These are phyloP conservation scores for Lophotriccus pileatus DNA, from an alignment of 2,797 vertebrate genomes.

Conservation along the genomic window DNA sequence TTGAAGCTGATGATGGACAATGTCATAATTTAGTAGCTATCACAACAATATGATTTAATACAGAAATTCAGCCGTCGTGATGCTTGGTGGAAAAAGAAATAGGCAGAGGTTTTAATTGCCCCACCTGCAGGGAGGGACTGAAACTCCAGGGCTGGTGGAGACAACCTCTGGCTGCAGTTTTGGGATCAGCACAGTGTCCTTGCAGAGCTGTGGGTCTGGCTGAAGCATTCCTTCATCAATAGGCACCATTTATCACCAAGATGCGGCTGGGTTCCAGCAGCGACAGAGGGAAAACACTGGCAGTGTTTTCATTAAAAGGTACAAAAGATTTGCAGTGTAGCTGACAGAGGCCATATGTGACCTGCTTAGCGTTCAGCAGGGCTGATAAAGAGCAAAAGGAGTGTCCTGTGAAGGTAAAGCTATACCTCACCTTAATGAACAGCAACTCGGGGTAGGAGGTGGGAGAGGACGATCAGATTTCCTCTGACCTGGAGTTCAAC, in stretches of 20 bases:
- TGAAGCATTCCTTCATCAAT: conserved; percentile 39
- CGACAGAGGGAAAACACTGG: conserved; percentile 60
- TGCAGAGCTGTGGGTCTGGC: background rate
- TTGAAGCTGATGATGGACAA: background rate
- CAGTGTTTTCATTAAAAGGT: conserved; percentile 65
- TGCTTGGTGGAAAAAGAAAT: background rate
- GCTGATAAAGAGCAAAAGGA: conserved; percentile 62
- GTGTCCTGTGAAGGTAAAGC: conserved; percentile 64
- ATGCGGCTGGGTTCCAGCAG: conserved; percentile 46
- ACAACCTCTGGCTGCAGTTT: background rate
- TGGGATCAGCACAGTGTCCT: background rate
- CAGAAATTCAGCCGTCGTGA: background rate
- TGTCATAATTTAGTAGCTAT: background rate
- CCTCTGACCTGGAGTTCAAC: conserved; percentile 63
- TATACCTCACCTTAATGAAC: conserved; percentile 70
- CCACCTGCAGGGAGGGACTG: background rate
- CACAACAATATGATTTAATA: background rate
- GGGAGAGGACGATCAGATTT: conserved; percentile 60
- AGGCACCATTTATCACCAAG: conserved; percentile 57
- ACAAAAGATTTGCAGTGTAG: conserved; percentile 62
- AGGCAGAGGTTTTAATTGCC: background rate
- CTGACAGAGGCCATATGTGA: conserved; percentile 72
- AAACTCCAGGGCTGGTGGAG: background rate
- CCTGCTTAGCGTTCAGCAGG: conserved; percentile 36
- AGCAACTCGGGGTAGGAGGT: conserved; percentile 32